Evolutionary conservation across 1,140 invertebrate species (phyloP), one percentile per base, ranked within the genome.

Genomic region (Sarcophaga bullata): DNA sequence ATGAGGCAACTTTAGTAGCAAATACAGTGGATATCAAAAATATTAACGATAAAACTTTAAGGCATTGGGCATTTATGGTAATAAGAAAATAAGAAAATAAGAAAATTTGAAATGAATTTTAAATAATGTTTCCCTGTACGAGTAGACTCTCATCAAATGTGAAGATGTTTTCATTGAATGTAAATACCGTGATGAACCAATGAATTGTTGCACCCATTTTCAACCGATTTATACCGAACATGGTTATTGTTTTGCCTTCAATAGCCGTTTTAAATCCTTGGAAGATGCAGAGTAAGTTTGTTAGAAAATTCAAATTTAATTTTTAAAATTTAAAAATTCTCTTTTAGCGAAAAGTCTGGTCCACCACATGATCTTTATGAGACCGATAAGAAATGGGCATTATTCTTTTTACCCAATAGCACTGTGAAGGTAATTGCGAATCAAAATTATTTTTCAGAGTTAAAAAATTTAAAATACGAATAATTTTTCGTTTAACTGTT

Each of bases 231-330:
- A 94, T 84, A 94, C 94, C 7, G 94, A 95, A 88, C 92, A 92
- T 86, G 94, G 94, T 9, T 93, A 94, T 85, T 95, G 94, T 86
- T 94, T 94, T 83, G 92, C 92, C 46, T 95, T 94, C 86, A 95
- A 95, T 87, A 93, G 93, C 3, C 87, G 91, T 82, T 92, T 92
- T 83, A 90, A 91, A 73, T 90, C 88, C 8, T 82, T 83, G 4
- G 83, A 84, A 6, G 84, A 83, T 5, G 86, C 86, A 17, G 88
- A 90, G 89, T 90, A 84, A 86, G 87, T 89, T 13, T 1, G 11
- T 49, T n/a, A 8, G 13, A 6, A 17, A n/a, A n/a, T n/a, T 11
- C n/a, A 19, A 13, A n/a, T 15, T 50, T 50, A 2, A n/a, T 54
- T 80, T 80, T 0, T 76, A 54, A 10, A 3, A 68, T 47, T 8